Evolutionary conservation across 2,113 vertebrate species (phyloP), one percentile per base, ranked within the genome.

Genomic region (Siphamia tubifer): DNA sequence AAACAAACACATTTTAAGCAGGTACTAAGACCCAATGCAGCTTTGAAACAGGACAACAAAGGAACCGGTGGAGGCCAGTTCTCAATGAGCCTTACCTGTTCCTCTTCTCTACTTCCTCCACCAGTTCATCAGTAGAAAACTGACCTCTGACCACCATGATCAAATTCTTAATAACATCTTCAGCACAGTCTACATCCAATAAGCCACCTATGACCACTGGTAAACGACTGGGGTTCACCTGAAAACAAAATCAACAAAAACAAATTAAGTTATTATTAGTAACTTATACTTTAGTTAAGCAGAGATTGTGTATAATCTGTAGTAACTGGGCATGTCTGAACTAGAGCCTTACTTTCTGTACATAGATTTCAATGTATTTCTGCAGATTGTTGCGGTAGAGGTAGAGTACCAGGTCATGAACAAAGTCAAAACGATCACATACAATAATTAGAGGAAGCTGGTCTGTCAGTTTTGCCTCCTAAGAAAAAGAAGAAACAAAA

Each of bases 281-380:
- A 23, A 24, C 1, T 12, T 25, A 13, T 4, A 23, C 10, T 11
- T 23, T 13, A 39, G 15, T 30, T 28, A 36, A 36, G 10, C 0
- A 51, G 8, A 42, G 4, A 8, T 4, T 3, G 4, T 0, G 6
- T n/a, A n/a, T n/a, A 35, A 4, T 9, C 25, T 25, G 20, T 20
- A 23, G 4, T 16, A 25, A 19, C 6, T 5, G 13, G 0, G 12
- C 16, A 1, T 11, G 15, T 20, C 5, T 36, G 6, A 49, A 48
- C 5, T 16, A 5, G 4, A 34, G n/a, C 32, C 70, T 77, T 83
- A 98, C 96, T 91, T 97, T 98, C 83, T 98, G 96, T 3, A 98
- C 94, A 0, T 98, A 98, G 67, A 97, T 96, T 82, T 98, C 96
- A 0, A 97, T 97, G 85, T 97, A 98, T 73, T 96, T 98, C 90